phyloP scores from a whole-genome alignment of 1,140 invertebrate species.

The Sinonovacula constricta region DNA sequence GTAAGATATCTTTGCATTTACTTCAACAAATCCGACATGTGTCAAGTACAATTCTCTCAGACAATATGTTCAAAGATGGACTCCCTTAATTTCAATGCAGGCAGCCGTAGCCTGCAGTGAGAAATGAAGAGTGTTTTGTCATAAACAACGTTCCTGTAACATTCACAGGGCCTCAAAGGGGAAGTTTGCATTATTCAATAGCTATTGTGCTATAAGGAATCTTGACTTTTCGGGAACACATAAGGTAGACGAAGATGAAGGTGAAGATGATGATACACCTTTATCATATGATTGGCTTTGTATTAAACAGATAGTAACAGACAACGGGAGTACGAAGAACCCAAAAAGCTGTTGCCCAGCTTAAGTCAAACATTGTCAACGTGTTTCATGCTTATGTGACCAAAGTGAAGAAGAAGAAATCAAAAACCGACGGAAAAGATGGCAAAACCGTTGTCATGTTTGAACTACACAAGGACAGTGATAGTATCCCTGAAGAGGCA shows the following conservation, averaged over 20 bases:
- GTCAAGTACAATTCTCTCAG: constrained; percentile 27
- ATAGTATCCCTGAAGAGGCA: not conserved
- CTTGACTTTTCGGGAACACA: constrained; percentile 50
- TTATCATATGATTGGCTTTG: constrained; percentile 55
- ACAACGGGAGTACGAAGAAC: not conserved
- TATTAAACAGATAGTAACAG: constrained; percentile 22
- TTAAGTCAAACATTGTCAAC: not conserved
- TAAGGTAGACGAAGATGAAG: constrained; percentile 1
- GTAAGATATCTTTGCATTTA: constrained; percentile 35
- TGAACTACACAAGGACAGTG: constrained; percentile 14
- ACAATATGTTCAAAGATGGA: constrained; percentile 52
- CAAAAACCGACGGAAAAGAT: not conserved
- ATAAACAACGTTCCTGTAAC: constrained; percentile 31
- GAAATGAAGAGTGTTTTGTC: constrained; percentile 22
- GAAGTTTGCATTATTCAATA: constrained; percentile 34
- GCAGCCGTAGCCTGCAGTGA: constrained; percentile 43
- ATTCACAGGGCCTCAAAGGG: constrained; percentile 27
- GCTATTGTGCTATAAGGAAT: constrained; percentile 48
- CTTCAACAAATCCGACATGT: constrained; percentile 15
- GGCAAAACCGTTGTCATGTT: constrained; percentile 17
- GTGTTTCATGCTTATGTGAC: constrained; percentile 28
- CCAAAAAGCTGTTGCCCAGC: not conserved
- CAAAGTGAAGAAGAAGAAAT: constrained; percentile 33
- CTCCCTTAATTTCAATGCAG: constrained; percentile 57
- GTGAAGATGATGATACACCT: not conserved